A percentile compares a stretch with the other conserved stretches of the same genome.
Conservation (phyloP, 1,140 invertebrate species). For the Zaprionus taronus region DNA sequence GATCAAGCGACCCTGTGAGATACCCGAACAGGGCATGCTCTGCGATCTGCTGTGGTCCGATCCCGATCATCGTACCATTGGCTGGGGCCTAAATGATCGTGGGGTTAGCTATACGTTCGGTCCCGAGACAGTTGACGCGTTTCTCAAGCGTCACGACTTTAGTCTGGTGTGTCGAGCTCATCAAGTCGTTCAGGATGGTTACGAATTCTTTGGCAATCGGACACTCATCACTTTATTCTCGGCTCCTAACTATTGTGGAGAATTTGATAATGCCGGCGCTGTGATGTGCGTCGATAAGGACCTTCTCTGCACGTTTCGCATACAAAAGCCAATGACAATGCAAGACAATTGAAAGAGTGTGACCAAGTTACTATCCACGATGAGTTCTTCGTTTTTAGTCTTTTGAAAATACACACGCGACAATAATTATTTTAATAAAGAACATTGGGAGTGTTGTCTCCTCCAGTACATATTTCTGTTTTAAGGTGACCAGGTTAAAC, state of each 20-base stretch:
- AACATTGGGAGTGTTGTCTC: background rate
- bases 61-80: slow-evolving; percentile 93
- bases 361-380: background rate
- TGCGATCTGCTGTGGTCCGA: slow-evolving; percentile 99
- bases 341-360: background rate
- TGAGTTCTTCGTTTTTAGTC: background rate
- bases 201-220: slow-evolving; percentile 99
- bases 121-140: slow-evolving; percentile 95
- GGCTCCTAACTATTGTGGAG: slow-evolving; percentile 93
- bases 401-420: background rate
- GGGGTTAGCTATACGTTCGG: slow-evolving; percentile 98
- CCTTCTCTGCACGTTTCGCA: slow-evolving; percentile 96
- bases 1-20: slow-evolving; percentile 95
- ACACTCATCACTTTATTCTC: slow-evolving; percentile 98
- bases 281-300: slow-evolving; percentile 99
- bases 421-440: background rate
- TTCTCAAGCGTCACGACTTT: slow-evolving; percentile 96
- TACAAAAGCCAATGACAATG: slow-evolving; percentile 34
- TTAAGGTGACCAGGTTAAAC: background rate
- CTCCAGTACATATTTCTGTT: no score
- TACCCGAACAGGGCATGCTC: slow-evolving; percentile 95
- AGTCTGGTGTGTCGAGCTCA: slow-evolving; percentile 98
- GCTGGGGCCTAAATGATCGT: slow-evolving; percentile 97
- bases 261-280: slow-evolving; percentile 98
- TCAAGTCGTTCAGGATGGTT: slow-evolving; percentile 99